These are phyloP conservation scores for Dugesia japonica DNA, from an alignment of 2,888 invertebrate genomes.

Conservation along the genomic window DNA sequence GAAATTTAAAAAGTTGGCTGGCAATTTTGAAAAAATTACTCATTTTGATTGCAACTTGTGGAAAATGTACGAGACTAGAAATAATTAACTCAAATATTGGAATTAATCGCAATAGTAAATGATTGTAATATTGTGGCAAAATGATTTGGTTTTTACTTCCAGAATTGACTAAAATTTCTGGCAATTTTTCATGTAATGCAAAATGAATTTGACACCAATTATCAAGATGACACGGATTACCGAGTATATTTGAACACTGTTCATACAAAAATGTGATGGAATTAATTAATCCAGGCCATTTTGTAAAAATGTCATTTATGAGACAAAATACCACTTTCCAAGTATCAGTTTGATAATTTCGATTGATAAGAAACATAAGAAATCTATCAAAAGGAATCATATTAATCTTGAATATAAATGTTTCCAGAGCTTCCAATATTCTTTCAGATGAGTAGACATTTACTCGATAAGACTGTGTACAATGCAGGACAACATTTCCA, in stretches of 20 bases:
- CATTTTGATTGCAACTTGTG: background rate
- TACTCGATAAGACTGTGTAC: background rate
- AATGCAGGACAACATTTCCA: background rate
- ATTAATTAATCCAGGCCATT: background rate
- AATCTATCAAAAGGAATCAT: constrained; percentile 1
- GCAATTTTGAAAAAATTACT: background rate
- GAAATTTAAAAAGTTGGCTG: background rate
- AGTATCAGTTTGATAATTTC: background rate
- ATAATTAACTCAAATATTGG: constrained; percentile 24
- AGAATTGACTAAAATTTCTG: background rate
- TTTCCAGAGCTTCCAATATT: background rate
- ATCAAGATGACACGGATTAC: background rate
- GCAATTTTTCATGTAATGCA: background rate
- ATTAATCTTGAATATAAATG: background rate
- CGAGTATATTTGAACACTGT: background rate
- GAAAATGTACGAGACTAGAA: background rate
- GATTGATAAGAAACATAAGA: background rate
- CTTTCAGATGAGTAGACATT: background rate
- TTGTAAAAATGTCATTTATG: background rate
- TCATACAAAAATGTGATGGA: background rate
- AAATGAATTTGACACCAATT: constrained; percentile 23
- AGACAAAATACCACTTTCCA: background rate
- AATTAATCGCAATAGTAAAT: constrained; percentile 20
- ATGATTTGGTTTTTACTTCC: background rate
- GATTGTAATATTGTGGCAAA: constrained; percentile 16